Evolutionary conservation across 2,797 vertebrate genomes (phyloP).

Genomic region (Heliangelus exortis): DNA sequence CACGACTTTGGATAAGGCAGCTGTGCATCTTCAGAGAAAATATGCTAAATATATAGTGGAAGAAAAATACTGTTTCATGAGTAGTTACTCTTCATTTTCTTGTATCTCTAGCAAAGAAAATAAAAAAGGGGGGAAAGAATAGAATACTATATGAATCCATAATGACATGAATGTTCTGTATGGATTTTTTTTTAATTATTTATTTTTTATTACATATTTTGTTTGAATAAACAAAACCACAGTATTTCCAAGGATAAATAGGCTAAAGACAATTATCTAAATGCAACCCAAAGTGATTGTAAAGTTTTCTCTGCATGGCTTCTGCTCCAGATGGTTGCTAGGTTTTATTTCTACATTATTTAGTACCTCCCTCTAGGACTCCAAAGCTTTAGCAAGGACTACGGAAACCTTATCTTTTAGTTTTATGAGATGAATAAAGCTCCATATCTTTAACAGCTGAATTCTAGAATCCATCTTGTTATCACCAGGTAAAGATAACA

Average conservation of each 20-base stretch:
- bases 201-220: background rate
- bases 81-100: background rate
- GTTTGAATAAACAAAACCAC: background rate
- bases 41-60: accelerated
- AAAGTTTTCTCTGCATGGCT: background rate
- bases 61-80: background rate
- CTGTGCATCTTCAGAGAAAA: background rate
- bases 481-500: background rate
- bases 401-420: background rate
- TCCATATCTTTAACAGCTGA: background rate
- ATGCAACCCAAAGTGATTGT: background rate
- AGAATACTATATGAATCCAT: background rate
- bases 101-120: background rate
- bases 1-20: background rate
- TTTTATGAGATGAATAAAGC: background rate
- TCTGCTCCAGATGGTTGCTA: background rate
- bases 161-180: background rate
- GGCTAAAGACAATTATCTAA: background rate
- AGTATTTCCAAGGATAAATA: background rate
- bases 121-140: background rate
- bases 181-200: background rate
- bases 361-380: background rate
- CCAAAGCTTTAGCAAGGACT: background rate
- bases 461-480: background rate
- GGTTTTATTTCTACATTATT: background rate